These are phyloP conservation scores for Orestias chungarensis DNA, from an alignment of 2,797 vertebrate genomes.

Conservation along the genomic window DNA sequence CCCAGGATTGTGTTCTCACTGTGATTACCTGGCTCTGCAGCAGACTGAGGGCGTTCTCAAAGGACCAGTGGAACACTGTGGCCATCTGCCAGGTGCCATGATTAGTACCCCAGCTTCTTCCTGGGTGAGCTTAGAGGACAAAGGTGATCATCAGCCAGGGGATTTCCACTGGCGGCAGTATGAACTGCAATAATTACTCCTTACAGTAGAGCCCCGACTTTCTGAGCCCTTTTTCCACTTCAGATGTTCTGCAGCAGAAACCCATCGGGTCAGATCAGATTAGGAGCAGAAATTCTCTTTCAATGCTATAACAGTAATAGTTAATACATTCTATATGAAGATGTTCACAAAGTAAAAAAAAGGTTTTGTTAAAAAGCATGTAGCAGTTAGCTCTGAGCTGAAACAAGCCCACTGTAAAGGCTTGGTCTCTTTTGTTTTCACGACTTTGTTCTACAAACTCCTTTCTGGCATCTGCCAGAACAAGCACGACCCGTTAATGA, in stretches of 20 bases:
- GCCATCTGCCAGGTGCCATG: slow-evolving; percentile 64
- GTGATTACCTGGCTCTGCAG: slow-evolving; percentile 73
- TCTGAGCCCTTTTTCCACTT: slow-evolving; percentile 41
- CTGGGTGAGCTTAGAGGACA: slow-evolving; percentile 69
- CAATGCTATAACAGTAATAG: no score
- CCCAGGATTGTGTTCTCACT: slow-evolving; percentile 59
- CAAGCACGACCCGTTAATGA: slow-evolving; percentile 74
- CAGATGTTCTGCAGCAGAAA: slow-evolving; percentile 17
- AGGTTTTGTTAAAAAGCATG: no score
- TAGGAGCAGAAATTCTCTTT: no score
- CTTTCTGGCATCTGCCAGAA: slow-evolving; percentile 67
- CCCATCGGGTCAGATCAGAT: slow-evolving; percentile 44
- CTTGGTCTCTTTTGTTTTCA: slow-evolving; percentile 31
- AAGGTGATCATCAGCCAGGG: slow-evolving; percentile 61
- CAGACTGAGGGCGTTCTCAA: slow-evolving; percentile 72
- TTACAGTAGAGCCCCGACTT: slow-evolving; percentile 43
- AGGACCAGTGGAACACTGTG: slow-evolving; percentile 53
- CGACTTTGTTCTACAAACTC: slow-evolving; percentile 39
- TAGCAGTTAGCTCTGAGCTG: neutral
- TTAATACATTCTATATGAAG: slow-evolving; percentile 40
- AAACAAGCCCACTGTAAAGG: slow-evolving; percentile 15
- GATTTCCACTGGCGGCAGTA: slow-evolving; percentile 53
- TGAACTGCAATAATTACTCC: slow-evolving; percentile 56
- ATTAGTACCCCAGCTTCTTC: slow-evolving; percentile 69
- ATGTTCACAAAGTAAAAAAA: slow-evolving; percentile 22